Conservation (phyloP, 2,888 invertebrate species). For the Troilus luridus region DNA sequence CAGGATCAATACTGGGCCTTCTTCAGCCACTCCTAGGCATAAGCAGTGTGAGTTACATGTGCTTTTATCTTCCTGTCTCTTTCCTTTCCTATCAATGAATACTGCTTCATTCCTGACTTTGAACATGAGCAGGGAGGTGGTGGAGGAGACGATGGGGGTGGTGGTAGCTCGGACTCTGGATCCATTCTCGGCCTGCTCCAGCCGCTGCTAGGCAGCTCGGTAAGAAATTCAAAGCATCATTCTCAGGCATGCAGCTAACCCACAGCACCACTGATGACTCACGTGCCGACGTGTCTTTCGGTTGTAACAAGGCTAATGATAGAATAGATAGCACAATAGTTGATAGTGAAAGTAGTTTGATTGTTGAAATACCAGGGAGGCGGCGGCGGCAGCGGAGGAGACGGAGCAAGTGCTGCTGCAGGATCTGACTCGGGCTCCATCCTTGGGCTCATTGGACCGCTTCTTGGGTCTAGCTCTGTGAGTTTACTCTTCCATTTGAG, state of each 20-base stretch:
- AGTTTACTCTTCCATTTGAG: constrained; percentile 4
- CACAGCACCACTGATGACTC: constrained; percentile 35
- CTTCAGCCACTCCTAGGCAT: constrained; percentile 62
- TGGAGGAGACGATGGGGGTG: constrained; percentile 58
- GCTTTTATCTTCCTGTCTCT: not conserved
- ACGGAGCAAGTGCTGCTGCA: constrained; percentile 55
- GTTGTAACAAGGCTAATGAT: not conserved
- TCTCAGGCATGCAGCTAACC: not conserved
- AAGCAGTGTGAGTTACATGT: not conserved
- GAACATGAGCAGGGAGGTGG: constrained; percentile 54
- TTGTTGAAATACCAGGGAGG: constrained; percentile 35
- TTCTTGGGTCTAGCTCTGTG: constrained; percentile 64
- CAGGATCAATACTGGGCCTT: constrained; percentile 63
- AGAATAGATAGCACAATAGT: constrained; percentile 26
- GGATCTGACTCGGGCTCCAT: constrained; percentile 62
- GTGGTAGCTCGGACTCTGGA: constrained; percentile 63
- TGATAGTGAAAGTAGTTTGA: constrained; percentile 46
- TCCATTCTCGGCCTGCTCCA: constrained; percentile 63
- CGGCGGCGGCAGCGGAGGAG: constrained; percentile 63
- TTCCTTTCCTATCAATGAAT: constrained; percentile 35
- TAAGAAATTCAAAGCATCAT: not conserved
- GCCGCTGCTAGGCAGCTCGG: constrained; percentile 62
- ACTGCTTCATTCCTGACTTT: not conserved
- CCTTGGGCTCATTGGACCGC: constrained; percentile 64
- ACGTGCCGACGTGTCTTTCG: not conserved